Conservation (phyloP, 1,140 invertebrate genomes). For the Temnothorax longispinosus region DNA sequence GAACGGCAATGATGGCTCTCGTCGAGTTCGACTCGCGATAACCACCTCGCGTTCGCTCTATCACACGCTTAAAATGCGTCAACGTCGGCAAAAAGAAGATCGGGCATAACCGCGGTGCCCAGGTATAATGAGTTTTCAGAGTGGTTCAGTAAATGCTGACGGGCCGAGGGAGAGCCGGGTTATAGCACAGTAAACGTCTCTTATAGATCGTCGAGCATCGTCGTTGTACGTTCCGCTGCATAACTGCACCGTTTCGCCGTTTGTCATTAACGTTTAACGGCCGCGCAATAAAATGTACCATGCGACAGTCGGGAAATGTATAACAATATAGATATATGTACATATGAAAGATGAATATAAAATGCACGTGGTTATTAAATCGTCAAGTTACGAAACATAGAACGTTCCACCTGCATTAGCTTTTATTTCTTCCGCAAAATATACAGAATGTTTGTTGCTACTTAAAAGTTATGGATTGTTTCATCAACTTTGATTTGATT, state of each 20-base stretch:
- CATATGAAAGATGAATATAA: neutral
- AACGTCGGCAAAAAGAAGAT: neutral
- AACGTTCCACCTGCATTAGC: neutral
- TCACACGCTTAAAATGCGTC: neutral
- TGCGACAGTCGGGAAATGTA: neutral
- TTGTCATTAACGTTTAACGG: slow-evolving; percentile 57
- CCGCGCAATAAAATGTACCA: slow-evolving; percentile 26
- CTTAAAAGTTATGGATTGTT: neutral
- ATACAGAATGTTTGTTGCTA: neutral
- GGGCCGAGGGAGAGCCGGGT: neutral
- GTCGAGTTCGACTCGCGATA: neutral
- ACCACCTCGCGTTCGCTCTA: neutral
- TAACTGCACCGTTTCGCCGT: slow-evolving; percentile 32
- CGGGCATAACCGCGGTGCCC: slow-evolving; percentile 8
- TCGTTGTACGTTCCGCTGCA: slow-evolving; percentile 41
- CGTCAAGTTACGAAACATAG: neutral
- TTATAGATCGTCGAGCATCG: slow-evolving; percentile 21
- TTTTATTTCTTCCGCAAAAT: neutral
- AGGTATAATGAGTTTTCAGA: slow-evolving; percentile 27
- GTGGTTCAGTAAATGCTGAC: slow-evolving; percentile 26
- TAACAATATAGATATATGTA: neutral
- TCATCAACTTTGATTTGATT: neutral
- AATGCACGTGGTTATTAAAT: slow-evolving; percentile 11
- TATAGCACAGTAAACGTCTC: slow-evolving; percentile 51
- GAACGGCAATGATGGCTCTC: neutral